Evolutionary conservation across 2,888 invertebrate species (phyloP).

Genomic region (Branchellion lobata): DNA sequence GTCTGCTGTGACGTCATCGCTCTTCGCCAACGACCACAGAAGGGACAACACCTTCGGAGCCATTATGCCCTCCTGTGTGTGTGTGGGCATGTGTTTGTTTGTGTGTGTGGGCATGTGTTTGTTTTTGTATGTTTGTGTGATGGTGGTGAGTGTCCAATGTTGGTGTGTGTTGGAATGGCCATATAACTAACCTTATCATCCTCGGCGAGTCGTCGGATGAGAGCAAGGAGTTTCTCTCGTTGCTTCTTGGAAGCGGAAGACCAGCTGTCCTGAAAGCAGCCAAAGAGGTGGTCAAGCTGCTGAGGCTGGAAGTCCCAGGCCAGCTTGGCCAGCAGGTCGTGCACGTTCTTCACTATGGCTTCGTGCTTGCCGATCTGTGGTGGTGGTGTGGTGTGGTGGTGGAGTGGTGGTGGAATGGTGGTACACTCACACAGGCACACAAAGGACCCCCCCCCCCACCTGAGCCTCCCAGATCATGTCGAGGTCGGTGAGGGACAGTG

Average conservation of each 20-base stretch:
- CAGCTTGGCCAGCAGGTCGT: conserved; percentile 89
- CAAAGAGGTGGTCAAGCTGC: conserved; percentile 92
- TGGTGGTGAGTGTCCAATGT: background rate
- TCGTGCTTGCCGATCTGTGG: conserved; percentile 84
- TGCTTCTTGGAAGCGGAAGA: conserved; percentile 92
- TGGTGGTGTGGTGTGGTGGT: background rate
- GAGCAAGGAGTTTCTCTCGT: conserved; percentile 87
- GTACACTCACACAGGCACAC: conserved; percentile 1
- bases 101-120: too few relatives aligned
- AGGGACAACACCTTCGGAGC: conserved; percentile 90
- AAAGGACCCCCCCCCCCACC: conserved; percentile 54
- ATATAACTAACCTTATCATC: conserved; percentile 84
- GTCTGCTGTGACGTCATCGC: conserved; percentile 91
- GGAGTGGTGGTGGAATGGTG: too few relatives aligned
- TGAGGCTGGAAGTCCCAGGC: conserved; percentile 98
- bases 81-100: background rate
- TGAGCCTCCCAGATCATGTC: conserved; percentile 96
- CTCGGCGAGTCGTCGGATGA: conserved; percentile 90
- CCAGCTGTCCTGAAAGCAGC: conserved; percentile 91
- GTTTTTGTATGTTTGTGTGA: too few relatives aligned
- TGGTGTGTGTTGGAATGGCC: conserved; percentile 4
- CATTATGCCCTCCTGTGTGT: conserved; percentile 83
- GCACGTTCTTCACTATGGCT: conserved; percentile 93
- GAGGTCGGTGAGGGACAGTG: conserved; percentile 83
- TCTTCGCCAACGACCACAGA: conserved; percentile 94